Evolutionary conservation across 2,113 vertebrate genomes (phyloP), one percentile per base, ranked within the genome.

Genomic region (Lophotis ruficrista): DNA sequence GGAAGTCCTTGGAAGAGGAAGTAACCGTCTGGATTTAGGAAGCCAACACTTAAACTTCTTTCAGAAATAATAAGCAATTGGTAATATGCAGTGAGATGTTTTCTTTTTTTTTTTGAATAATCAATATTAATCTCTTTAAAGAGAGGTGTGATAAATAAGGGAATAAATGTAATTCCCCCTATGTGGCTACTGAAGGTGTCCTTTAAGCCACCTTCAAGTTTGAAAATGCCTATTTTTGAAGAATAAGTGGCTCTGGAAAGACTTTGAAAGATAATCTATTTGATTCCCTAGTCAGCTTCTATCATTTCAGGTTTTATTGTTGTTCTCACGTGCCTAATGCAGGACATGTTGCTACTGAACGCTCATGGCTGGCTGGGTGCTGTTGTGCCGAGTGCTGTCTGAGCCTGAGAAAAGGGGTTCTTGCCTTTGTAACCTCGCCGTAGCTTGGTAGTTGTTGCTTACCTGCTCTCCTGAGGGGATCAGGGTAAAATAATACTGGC

Each of bases 301-400:
- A 14, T 21, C 7, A 14, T 33, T 47, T 51, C 12, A 15, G 72
- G 23, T 81, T n/a, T 68, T 51, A 4, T 30, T 77, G 31, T 68
- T 45, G 68, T 31, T 83, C 45, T 82, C 60, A 56, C 37, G 1
- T 78, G 90, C 20, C 66, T 91, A 64, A 6, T 6, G 38, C 31
- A 41, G 57, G 58, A 25, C 45, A 66, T 75, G 64, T 47, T 57
- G 68, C 61, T 38, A 38, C 13, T 3, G 62, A 43, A 4, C 48
- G 13, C 24, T 50, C 24, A 12, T 48, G 1, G 37, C 51, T 71
- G n/a, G 35, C 43, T 25, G 11, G 71, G 5, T 61, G 51, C 48
- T 0, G 0, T 37, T 66, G 43, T 83, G 31, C 70, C 0, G 0
- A 9, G 38, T 6, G 31, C 82, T 89, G 23, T 23, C 6, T 0